Base-by-base conservation (phyloP, 2,888 invertebrate species). In the Sphaeridia pumilis region DNA sequence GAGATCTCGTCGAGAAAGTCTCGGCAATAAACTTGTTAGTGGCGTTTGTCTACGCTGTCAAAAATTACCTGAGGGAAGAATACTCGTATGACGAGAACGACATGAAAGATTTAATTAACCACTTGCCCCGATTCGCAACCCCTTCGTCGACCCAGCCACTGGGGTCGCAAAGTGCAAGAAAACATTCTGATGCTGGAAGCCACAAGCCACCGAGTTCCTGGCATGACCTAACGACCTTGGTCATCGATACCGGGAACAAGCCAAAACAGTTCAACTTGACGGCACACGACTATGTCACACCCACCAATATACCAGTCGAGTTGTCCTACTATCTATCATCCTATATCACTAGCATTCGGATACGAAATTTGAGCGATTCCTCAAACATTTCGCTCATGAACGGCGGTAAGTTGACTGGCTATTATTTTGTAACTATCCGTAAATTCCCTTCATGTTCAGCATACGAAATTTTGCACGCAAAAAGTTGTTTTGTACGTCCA, bases 301-400 rank as follows among this genome's bases (percentile, higher is more conserved):
- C 61, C 10, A 58, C 61, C 26, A 58, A 61, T 48, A 61, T 61
- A 20, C 61, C 61, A 10, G 54, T 61, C 27, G 61, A 61, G 42
- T 36, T 61, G 27, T 49, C 56, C 24, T 61, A 59, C 45, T 55
- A 58, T 5, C 28, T 61, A 35, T 52, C 52, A 10, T 46, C 56
- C 12, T 59, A 58, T 31, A 57, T 63, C 35, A 57, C 58, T 20
- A 41, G 42, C 25, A 46, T 52, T n/a, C 25, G 52, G 17, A 25
- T 42, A 2, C 26, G 31, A 22, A 41, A 46, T 17, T 20, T 46
- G n/a, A 46, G 52, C 34, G 52, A 52, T 41, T 25, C 46, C 20
- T 52, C 52, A 22, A 52, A 25, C 28, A 50, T 59, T 36, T 46
- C 54, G 20, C 28, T 52, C 31, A 58, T 58, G 58, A 61, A 59